These are phyloP conservation scores for Coremacera marginata DNA, from an alignment of 2,888 invertebrate genomes.

Conservation along the genomic window DNA sequence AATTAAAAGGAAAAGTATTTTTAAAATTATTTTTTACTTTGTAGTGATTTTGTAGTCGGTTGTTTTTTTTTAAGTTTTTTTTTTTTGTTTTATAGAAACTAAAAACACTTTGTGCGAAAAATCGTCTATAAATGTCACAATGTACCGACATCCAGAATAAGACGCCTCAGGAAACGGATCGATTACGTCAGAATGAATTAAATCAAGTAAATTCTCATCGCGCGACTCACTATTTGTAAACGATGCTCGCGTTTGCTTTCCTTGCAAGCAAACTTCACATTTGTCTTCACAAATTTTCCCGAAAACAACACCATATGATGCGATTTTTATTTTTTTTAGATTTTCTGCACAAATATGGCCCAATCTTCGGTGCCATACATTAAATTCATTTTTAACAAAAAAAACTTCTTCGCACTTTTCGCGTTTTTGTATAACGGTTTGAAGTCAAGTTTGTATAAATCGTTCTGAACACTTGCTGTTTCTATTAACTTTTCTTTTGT, in stretches of 20 bases:
- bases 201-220: no score
- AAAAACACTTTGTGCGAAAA: neutral
- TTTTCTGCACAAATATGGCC: neutral
- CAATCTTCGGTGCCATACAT: no score
- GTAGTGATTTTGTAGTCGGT: no score
- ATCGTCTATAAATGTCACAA: constrained; percentile 4
- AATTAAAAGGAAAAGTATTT: no score
- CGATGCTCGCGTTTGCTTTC: neutral
- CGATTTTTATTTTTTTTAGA: neutral
- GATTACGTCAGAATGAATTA: neutral
- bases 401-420: no score
- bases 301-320: neutral
- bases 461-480: neutral
- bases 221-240: no score
- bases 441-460: neutral
- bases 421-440: neutral
- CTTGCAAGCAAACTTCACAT: neutral
- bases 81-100: no score
- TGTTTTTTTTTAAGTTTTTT: no score
- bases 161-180: neutral
- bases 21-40: no score
- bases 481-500: neutral
- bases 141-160: neutral
- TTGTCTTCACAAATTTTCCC: neutral
- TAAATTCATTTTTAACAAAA: no score